Conservation (phyloP, 2,888 invertebrate genomes). For the Drosophila nigricruria region DNA sequence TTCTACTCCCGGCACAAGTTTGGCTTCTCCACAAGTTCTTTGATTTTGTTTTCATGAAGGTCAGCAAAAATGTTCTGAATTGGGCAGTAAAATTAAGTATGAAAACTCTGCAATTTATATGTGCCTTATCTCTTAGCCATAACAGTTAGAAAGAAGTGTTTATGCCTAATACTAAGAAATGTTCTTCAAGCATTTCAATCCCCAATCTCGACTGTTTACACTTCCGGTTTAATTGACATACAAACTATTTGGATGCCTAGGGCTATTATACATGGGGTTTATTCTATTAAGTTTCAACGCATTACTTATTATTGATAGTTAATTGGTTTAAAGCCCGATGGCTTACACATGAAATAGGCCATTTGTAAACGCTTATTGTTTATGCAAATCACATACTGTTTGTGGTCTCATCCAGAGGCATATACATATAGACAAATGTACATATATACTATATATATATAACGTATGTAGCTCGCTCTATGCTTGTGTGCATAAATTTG, state of each 20-base stretch:
- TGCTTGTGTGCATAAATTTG: conserved; percentile 28
- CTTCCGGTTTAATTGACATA: neutral
- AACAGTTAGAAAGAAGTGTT: neutral
- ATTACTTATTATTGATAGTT: conserved; percentile 18
- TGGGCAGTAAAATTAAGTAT: neutral
- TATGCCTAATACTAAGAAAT: neutral
- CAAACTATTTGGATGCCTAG: neutral
- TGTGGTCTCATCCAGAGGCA: conserved; percentile 38
- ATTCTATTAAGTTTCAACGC: neutral
- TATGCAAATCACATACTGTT: conserved; percentile 16
- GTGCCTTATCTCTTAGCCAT: neutral
- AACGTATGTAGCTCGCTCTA: neutral
- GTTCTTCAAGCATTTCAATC: neutral
- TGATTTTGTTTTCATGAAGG: neutral
- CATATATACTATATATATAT: neutral
- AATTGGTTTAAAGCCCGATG: conserved; percentile 15
- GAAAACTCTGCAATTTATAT: neutral
- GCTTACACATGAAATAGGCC: conserved; percentile 6
- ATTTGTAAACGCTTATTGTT: conserved; percentile 5
- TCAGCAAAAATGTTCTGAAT: neutral
- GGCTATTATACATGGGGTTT: neutral
- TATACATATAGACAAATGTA: neutral
- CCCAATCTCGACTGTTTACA: neutral
- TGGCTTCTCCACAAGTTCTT: neutral
- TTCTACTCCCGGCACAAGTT: neutral